Base-by-base conservation (phyloP, 2,797 vertebrate species). In the Taenioides sp. region DNA sequence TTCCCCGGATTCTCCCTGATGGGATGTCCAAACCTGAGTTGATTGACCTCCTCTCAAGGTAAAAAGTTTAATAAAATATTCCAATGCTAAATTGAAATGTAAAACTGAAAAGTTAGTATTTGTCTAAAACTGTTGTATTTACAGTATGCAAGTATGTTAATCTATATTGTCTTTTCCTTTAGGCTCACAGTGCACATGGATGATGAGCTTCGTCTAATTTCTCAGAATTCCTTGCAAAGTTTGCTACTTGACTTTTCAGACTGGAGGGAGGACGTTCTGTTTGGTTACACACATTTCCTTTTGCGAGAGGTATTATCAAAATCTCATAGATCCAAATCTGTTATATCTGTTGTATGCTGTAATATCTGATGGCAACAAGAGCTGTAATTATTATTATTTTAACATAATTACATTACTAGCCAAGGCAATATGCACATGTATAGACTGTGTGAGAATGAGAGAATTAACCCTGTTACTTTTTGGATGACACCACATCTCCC, bases 101-200 rank as follows among this genome's bases (percentile, higher is more conserved):
- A 47, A 47, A 16, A 16, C 14, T 47, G 43, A 47, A 47, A 47
- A 16, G 43, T 4, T 16, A 47, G 14, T 17, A 47, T 47, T 43
- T 43, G 40, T 16, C 43, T 47, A 47, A 47, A 47, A 47, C 14
- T 16, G 43, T 16, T 47, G 4, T 16, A 43, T 14, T 2, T 43
- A 47, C 43, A 16, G 43, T 47, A 47, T 47, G 43, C 43, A 47
- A 16, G 43, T 47, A 47, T 11, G 2, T 28, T 28, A 31, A 17
- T 2, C 47, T 66, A 65, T 31, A n/a, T 20, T 9, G 17, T 75
- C 1, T 80, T n/a, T 52, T 6, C 77, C 59, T 40, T 1, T 84
- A 99, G 98, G 80, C 94, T 99, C 7, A 99, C 98, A 0, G 98
- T 99, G 71, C 98, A 99, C 80, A 99, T 99, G 98, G 98, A 99